A percentile compares a stretch with the other conserved stretches of the same genome.
Conservation (phyloP, 2,797 vertebrate genomes). For the Sebastes aleutianus region DNA sequence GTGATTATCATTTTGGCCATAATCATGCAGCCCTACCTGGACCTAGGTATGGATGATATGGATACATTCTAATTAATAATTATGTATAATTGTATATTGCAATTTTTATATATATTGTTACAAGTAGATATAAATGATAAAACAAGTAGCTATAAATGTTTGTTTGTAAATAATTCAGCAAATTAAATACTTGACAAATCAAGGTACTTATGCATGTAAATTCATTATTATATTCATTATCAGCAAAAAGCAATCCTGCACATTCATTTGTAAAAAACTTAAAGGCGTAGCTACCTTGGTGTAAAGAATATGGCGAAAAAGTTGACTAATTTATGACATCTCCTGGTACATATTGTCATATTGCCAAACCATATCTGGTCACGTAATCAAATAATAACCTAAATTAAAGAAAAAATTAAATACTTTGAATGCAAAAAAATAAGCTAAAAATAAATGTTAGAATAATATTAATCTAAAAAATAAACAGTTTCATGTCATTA, state of each 20-base stretch:
- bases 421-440: background rate
- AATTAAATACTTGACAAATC: too few relatives aligned
- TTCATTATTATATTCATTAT: too few relatives aligned
- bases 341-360: background rate
- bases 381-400: background rate
- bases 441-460: background rate
- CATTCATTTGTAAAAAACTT: background rate
- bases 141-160: fast-evolving
- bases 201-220: too few relatives aligned
- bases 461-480: background rate
- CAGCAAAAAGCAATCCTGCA: background rate
- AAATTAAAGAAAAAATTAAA: background rate
- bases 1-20: too few relatives aligned
- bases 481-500: background rate
- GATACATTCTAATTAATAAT: background rate
- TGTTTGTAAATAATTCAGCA: too few relatives aligned
- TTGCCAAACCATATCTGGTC: background rate
- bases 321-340: background rate
- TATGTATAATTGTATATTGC: background rate
- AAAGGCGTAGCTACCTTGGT: background rate
- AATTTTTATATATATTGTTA: background rate
- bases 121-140: too few relatives aligned
- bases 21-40: too few relatives aligned
- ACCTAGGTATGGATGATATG: background rate
- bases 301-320: background rate